Conservation (phyloP, 92 coral and sea anemone species). For the Nematostella vectensis region DNA sequence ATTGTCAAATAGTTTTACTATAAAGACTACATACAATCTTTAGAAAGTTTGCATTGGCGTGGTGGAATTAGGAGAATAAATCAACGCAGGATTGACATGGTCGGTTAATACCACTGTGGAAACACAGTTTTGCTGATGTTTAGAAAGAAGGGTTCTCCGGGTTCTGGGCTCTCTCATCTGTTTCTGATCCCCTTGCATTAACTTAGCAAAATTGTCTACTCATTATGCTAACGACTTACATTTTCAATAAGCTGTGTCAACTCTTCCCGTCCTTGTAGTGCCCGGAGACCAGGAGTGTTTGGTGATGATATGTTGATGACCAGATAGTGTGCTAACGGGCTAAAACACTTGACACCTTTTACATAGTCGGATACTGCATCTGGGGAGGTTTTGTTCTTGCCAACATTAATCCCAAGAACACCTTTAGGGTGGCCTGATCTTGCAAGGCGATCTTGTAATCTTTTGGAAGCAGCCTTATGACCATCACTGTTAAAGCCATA, state of each 20-base stretch:
- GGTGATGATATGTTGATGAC: constrained; percentile 93
- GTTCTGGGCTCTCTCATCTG: too few relatives aligned
- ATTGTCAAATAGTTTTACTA: too few relatives aligned
- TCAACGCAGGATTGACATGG: too few relatives aligned
- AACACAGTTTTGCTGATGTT: too few relatives aligned
- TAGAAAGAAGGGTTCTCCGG: too few relatives aligned
- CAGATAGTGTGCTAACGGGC: constrained; percentile 71
- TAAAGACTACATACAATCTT: too few relatives aligned
- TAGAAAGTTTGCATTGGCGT: too few relatives aligned
- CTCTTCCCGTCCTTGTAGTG: constrained; percentile 80
- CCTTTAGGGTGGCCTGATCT: constrained; percentile 43
- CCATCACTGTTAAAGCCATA: constrained; percentile 98
- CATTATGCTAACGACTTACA: too few relatives aligned
- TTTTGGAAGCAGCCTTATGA: constrained; percentile 48
- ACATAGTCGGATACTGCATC: constrained; percentile 76
- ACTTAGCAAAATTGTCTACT: too few relatives aligned
- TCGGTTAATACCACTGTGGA: too few relatives aligned
- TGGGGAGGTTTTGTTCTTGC: constrained; percentile 85
- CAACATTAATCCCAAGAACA: constrained; percentile 81
- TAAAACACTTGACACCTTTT: constrained; percentile 70
- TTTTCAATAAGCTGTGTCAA: constrained; percentile 67
- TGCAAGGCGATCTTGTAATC: constrained; percentile 31
- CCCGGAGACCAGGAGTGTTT: constrained; percentile 91
- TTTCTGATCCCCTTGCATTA: too few relatives aligned
- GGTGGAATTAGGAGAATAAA: too few relatives aligned